Percentiles rank a stretch among this genome's conserved stretches.
Conservation (phyloP, 2,113 vertebrate genomes). For the Passer domesticus region DNA sequence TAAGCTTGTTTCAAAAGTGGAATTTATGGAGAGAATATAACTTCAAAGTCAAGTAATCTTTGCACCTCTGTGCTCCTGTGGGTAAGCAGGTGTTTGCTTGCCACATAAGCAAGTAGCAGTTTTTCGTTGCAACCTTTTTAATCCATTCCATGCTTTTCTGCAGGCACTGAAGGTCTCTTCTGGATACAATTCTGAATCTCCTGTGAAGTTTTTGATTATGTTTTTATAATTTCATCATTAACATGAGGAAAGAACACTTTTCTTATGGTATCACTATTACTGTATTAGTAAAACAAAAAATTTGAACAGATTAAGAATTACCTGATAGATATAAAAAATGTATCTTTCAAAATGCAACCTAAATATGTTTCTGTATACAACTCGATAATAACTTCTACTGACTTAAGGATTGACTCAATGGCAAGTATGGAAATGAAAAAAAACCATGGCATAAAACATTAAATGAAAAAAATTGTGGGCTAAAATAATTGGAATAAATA, state of each 20-base stretch:
- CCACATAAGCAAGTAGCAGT: not conserved
- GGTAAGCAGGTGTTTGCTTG: not conserved
- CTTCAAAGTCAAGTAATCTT: not conserved
- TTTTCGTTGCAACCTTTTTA: not conserved
- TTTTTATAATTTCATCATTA: not conserved
- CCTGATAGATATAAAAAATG: not conserved
- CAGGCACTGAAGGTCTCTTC: not conserved
- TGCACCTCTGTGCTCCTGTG: not conserved
- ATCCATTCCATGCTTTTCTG: not conserved
- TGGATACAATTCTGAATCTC: not conserved
- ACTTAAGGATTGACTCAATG: not conserved
- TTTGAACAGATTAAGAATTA: not conserved
- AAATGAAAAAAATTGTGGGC: not conserved
- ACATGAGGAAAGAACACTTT: accelerated
- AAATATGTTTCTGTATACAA: not conserved
- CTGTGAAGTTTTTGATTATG: not conserved
- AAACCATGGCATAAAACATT: not conserved
- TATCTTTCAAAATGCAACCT: not conserved
- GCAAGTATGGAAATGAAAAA: not conserved
- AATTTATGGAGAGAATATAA: not conserved
- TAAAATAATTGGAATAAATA: not conserved
- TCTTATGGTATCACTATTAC: not conserved
- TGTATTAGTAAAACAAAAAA: not conserved
- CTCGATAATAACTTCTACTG: not conserved
- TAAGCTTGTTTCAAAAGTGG: not conserved